Base-by-base conservation (phyloP, 2,797 vertebrate genomes). In the Clarias platycephalus region DNA sequence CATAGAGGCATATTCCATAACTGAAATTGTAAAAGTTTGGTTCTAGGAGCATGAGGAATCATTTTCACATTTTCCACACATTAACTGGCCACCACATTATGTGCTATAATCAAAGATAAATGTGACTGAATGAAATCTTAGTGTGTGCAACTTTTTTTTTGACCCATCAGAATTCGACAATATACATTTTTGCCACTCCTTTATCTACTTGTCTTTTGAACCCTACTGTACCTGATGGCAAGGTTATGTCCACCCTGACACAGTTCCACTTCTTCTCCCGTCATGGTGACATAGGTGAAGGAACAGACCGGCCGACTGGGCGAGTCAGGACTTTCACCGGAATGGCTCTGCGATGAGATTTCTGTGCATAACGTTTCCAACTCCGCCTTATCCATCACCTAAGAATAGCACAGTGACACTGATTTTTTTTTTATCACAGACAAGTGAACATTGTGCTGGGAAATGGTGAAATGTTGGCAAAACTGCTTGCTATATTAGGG, bases 221-320 rank as follows among this genome's bases (percentile, higher is more conserved):
- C 57, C 53, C 7, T 93, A 99, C 49, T 53, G 49, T 53, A 53
- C 98, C 93, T 96, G 89, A 99, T 96, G 0, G 93, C 94, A 87
- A 98, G 94, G 94, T 95, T 95, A 78, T 94, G 94, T 72, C 98
- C 98, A 0, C 95, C 94, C 78, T 95, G 94, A 88, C 98, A 98
- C 28, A 99, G 95, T 91, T 99, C 98, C 93, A 98, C 96, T 79
- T 98, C 98, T 78, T 99, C 97, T 4, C 98, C 97, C 0, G 95
- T 96, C 97, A 99, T 97, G 24, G 96, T 97, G 91, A 95, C 80
- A 87, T 98, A 99, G 81, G 96, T 99, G 91, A 99, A 99, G 55
- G 96, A 96, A 93, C 97, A 99, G 94, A 96, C 96, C 0, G 97
- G 97, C 57, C 96, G 95, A 92, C 92, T 96, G 57, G 98, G 98